Percentiles rank a stretch among this genome's conserved stretches.
These are phyloP conservation scores for Aurelia sp. DNA, from an alignment of 30 jellyfish, hydroid and myxozoan species.

Conservation along the genomic window DNA sequence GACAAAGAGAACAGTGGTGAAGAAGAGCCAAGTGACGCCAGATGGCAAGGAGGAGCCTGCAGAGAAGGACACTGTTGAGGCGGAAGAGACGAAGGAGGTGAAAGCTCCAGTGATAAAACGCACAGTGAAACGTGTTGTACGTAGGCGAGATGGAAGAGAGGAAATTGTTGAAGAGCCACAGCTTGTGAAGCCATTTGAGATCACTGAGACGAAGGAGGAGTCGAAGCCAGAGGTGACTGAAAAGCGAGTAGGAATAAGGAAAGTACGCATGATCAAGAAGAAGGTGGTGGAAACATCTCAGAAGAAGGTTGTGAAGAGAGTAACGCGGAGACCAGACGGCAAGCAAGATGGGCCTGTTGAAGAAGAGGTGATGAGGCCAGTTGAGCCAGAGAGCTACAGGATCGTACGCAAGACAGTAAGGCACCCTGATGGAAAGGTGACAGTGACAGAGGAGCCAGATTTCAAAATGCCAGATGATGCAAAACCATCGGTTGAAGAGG, in stretches of 20 bases:
- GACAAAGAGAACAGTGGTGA: slow-evolving; percentile 60
- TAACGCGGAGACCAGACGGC: slow-evolving; percentile 74
- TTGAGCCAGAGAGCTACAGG: slow-evolving; percentile 68
- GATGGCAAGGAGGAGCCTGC: slow-evolving; percentile 81
- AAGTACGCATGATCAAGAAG: slow-evolving; percentile 52
- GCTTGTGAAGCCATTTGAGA: slow-evolving; percentile 64
- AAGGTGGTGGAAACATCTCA: slow-evolving; percentile 76
- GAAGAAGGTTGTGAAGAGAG: slow-evolving; percentile 72
- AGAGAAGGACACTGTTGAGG: slow-evolving; percentile 75
- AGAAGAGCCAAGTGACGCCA: slow-evolving; percentile 75
- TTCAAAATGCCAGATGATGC: slow-evolving; percentile 72
- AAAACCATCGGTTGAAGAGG: slow-evolving; percentile 37
- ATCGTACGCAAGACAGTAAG: slow-evolving; percentile 65
- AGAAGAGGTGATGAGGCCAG: slow-evolving; percentile 73
- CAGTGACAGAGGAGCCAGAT: slow-evolving; percentile 71
- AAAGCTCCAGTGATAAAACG: slow-evolving; percentile 46
- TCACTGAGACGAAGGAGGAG: slow-evolving; percentile 59
- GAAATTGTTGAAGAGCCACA: slow-evolving; percentile 72
- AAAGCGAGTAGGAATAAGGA: slow-evolving; percentile 51
- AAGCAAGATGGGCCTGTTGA: slow-evolving; percentile 81
- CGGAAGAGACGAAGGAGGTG: slow-evolving; percentile 64
- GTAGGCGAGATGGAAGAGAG: slow-evolving; percentile 79
- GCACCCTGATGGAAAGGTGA: slow-evolving; percentile 73
- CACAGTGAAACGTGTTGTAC: slow-evolving; percentile 50
- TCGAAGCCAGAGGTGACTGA: slow-evolving; percentile 71